These are phyloP conservation scores for Odontamblyopus lacepedii DNA, from an alignment of 2,797 vertebrate species.

Conservation along the genomic window DNA sequence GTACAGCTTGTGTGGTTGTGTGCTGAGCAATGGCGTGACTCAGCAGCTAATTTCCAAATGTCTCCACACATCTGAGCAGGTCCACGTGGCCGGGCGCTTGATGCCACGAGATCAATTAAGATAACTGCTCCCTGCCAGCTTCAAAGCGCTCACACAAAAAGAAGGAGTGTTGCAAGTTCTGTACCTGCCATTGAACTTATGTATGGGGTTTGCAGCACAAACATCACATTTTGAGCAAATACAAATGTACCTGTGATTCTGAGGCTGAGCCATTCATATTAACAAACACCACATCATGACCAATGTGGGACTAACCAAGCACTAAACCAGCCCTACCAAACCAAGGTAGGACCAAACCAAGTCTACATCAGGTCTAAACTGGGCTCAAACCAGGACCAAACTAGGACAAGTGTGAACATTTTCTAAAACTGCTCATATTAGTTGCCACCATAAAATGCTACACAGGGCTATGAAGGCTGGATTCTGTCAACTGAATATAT, in stretches of 20 bases:
- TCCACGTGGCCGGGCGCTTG: slow-evolving; percentile 7
- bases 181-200: not conserved
- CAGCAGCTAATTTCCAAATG: slow-evolving; percentile 11
- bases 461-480: no score
- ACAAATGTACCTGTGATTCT: not conserved
- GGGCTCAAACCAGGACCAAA: not conserved
- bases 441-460: not conserved
- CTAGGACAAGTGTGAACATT: not conserved
- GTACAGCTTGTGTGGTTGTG: not conserved
- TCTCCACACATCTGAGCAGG: slow-evolving; percentile 3
- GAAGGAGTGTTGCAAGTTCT: slow-evolving; percentile 1
- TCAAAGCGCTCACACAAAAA: slow-evolving; percentile 8
- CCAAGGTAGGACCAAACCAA: not conserved
- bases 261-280: not conserved
- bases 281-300: not conserved
- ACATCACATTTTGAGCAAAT: not conserved
- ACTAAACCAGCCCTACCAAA: not conserved
- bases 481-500: no score
- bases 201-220: not conserved
- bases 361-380: not conserved
- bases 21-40: slow-evolving; percentile 2
- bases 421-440: not conserved
- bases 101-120: slow-evolving; percentile 19
- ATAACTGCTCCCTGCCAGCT: slow-evolving; percentile 13
- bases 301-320: not conserved